phyloP scores from a whole-genome alignment of 2,888 invertebrate species.

The Drosophila demipolita region DNA sequence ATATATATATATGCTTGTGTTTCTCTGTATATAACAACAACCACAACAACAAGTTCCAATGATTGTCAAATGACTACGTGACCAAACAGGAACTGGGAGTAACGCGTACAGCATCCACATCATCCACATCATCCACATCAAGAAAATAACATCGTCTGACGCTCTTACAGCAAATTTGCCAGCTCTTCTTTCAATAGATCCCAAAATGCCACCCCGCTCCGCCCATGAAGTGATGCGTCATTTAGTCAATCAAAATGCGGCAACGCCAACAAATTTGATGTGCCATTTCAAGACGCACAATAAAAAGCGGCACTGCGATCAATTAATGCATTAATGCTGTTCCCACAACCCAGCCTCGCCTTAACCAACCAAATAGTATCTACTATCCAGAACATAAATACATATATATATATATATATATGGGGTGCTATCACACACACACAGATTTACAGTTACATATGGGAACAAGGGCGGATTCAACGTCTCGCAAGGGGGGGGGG shows the following conservation, averaged over 20 bases:
- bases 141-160: neutral
- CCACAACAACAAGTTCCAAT: constrained; percentile 26
- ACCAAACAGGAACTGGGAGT: constrained; percentile 44
- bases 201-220: neutral
- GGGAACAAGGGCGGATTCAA: neutral
- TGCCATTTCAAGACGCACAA: constrained; percentile 42
- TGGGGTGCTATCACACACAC: neutral
- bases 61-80: constrained; percentile 55
- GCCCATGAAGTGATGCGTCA: constrained; percentile 23
- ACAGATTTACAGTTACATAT: constrained; percentile 16
- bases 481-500: neutral
- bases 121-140: constrained; percentile 12
- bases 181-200: neutral
- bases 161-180: constrained; percentile 13
- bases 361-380: neutral
- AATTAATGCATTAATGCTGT: constrained; percentile 49
- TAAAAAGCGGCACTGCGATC: constrained; percentile 43
- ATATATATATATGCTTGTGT: neutral
- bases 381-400: neutral
- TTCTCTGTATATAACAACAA: neutral
- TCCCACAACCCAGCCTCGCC: neutral
- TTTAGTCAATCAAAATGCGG: constrained; percentile 61
- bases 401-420: constrained; percentile 2
- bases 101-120: constrained; percentile 7
- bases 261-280: constrained; percentile 47